These are phyloP conservation scores for Xanthorhoe designata DNA, from an alignment of 2,888 invertebrate species.

Conservation along the genomic window DNA sequence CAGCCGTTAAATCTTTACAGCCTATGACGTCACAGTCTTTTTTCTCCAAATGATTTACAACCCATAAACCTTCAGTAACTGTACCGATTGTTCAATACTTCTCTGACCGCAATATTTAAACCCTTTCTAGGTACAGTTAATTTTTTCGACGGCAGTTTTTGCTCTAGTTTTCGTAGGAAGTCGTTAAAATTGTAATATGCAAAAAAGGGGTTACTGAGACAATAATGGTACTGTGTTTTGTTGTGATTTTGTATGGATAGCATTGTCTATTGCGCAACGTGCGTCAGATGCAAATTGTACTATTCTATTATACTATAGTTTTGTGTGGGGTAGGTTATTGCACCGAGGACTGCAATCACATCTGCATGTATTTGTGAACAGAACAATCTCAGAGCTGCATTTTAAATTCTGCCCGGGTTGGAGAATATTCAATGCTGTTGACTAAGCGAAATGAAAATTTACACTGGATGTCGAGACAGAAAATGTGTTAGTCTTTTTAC, in stretches of 20 bases:
- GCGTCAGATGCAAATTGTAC: constrained; percentile 55
- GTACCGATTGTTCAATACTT: constrained; percentile 82
- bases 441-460: constrained; percentile 1
- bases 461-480: not conserved
- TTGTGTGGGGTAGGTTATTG: constrained; percentile 39
- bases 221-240: constrained; percentile 54
- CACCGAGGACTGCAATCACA: constrained; percentile 35
- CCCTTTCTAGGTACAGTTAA: constrained; percentile 80
- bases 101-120: constrained; percentile 82
- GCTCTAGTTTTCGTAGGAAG: constrained; percentile 79
- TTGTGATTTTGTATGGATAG: constrained; percentile 50
- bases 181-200: constrained; percentile 77
- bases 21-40: constrained; percentile 79
- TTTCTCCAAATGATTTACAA: constrained; percentile 81
- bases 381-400: constrained; percentile 28
- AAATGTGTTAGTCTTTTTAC: not conserved
- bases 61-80: constrained; percentile 82
- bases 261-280: constrained; percentile 61
- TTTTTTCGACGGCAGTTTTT: constrained; percentile 59
- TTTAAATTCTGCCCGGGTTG: constrained; percentile 7
- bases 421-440: constrained; percentile 7
- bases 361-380: constrained; percentile 39
- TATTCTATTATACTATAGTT: constrained; percentile 42
- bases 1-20: constrained; percentile 78
- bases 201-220: constrained; percentile 74